Percentiles rank a stretch among this genome's conserved stretches.
These are phyloP conservation scores for Ethmia dodecea DNA, from an alignment of 2,888 invertebrate genomes.

Conservation along the genomic window DNA sequence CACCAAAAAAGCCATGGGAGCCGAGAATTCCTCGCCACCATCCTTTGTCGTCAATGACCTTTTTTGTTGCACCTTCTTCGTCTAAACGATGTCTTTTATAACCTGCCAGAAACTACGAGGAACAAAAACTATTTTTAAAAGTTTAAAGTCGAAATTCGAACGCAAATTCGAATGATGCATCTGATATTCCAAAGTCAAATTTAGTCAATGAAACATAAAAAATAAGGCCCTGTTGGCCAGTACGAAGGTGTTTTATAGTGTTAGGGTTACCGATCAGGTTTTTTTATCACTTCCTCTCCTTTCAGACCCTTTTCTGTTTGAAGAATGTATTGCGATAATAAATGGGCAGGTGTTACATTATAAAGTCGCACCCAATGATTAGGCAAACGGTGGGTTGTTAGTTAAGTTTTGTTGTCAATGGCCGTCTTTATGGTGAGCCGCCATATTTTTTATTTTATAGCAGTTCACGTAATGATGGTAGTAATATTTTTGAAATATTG, in stretches of 20 bases:
- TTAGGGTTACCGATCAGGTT: conserved; percentile 44
- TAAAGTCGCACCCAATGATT: conserved; percentile 58
- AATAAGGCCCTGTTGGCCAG: conserved; percentile 25
- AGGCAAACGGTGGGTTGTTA: conserved; percentile 52
- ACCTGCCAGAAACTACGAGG: conserved; percentile 22
- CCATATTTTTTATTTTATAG: conserved; percentile 35
- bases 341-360: conserved; percentile 63
- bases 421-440: conserved; percentile 34
- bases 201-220: conserved; percentile 56
- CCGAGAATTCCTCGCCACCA: conserved; percentile 54
- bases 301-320: conserved; percentile 46
- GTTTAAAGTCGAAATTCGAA: conserved; percentile 35
- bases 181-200: no score
- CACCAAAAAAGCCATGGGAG: conserved; percentile 65
- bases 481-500: conserved; percentile 13
- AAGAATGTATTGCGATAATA: conserved; percentile 54
- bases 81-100: conserved; percentile 30
- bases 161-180: conserved; percentile 19
- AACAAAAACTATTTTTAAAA: conserved; percentile 19
- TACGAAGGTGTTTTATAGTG: conserved; percentile 45
- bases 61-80: conserved; percentile 40
- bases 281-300: conserved; percentile 67
- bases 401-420: conserved; percentile 43
- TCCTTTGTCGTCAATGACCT: conserved; percentile 38
- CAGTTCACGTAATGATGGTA: conserved; percentile 15